These are phyloP conservation scores for Pimephales promelas DNA, from an alignment of 2,113 vertebrate genomes.

Conservation along the genomic window DNA sequence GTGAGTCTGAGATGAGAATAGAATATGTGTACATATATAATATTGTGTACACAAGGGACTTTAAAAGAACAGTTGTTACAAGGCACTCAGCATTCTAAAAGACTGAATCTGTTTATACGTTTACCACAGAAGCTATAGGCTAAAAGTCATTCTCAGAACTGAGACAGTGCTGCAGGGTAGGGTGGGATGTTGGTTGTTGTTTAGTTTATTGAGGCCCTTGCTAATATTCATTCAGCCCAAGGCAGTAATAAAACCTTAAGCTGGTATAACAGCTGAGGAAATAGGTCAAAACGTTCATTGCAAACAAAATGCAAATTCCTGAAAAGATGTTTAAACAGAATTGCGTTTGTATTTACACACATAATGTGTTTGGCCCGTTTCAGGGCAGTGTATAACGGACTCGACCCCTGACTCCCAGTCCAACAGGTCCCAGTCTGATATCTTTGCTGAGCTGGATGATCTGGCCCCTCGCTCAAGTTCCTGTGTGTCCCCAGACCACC, in stretches of 20 bases:
- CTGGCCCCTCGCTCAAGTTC: slow-evolving; percentile 63
- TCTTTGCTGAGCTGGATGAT: slow-evolving; percentile 73
- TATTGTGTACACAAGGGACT: background rate
- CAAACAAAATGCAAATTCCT: background rate
- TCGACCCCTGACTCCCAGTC: slow-evolving; percentile 60
- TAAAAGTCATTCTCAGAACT: background rate
- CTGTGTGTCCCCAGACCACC: slow-evolving; percentile 59
- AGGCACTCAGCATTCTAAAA: background rate
- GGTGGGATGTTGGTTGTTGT: background rate
- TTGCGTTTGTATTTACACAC: background rate
- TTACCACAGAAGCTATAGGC: background rate
- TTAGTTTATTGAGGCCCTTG: background rate
- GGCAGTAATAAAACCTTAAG: slow-evolving; percentile 5
- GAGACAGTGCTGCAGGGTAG: background rate
- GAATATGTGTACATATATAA: too few relatives aligned
- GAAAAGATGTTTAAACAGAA: background rate
- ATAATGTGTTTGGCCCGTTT: slow-evolving; percentile 48
- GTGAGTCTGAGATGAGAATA: slow-evolving; percentile 45
- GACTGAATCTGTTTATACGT: background rate
- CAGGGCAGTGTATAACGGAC: slow-evolving; percentile 50
- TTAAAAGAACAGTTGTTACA: background rate
- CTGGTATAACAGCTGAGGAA: background rate
- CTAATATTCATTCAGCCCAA: background rate
- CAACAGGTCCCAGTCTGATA: slow-evolving; percentile 60
- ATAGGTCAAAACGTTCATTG: background rate